Evolutionary conservation across 23 tunicate genomes (phyloP).

Genomic region (Styela plicata): DNA sequence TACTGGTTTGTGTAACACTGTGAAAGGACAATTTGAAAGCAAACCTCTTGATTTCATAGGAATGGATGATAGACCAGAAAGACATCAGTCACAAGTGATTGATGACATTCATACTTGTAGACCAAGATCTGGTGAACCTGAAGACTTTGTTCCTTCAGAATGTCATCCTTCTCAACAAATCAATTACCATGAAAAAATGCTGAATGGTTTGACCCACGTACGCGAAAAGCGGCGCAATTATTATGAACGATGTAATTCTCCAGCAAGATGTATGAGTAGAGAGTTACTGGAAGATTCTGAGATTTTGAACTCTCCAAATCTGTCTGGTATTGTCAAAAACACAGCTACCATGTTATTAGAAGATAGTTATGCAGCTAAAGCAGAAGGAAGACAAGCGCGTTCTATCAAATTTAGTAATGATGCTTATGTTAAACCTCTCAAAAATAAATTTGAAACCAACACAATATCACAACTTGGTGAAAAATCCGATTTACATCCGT

Average conservation of each 20-base stretch:
- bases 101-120: background rate
- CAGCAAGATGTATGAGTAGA: background rate
- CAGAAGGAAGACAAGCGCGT: background rate
- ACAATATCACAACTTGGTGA: constrained; percentile 5
- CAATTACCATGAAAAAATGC: background rate
- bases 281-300: background rate
- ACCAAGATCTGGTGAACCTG: background rate
- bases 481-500: background rate
- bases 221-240: background rate
- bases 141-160: background rate
- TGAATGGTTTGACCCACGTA: background rate
- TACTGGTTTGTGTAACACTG: background rate
- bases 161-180: background rate
- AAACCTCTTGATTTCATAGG: background rate
- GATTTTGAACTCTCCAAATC: background rate
- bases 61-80: background rate
- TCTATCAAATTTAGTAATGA: background rate
- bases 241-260: background rate
- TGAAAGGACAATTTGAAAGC: constrained; percentile 7
- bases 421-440: background rate
- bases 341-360: background rate
- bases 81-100: constrained; percentile 1
- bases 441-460: background rate
- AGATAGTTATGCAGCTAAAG: background rate
- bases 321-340: constrained; percentile 13